Percentiles rank a stretch among this genome's conserved stretches.
Conservation (phyloP, 2,797 vertebrate species). For the Pterois miles region DNA sequence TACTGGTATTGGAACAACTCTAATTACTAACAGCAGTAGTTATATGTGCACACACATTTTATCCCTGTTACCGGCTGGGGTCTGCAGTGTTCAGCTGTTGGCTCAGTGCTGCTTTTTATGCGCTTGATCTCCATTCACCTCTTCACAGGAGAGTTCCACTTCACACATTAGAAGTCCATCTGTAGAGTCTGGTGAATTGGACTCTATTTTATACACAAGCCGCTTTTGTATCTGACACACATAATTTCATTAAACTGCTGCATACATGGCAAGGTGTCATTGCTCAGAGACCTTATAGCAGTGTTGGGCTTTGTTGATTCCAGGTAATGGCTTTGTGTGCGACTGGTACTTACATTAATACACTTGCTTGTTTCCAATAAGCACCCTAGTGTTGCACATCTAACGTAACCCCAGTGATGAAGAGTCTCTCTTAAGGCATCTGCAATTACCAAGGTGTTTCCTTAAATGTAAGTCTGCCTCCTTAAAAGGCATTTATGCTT, state of each 20-base stretch:
- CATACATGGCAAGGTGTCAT: neutral
- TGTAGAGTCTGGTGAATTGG: neutral
- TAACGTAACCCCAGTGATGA: neutral
- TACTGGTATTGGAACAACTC: too few relatives aligned
- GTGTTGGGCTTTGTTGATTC: neutral
- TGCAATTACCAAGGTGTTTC: slow-evolving; percentile 3
- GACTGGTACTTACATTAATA: neutral
- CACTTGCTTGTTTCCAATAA: neutral
- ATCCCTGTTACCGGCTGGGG: neutral
- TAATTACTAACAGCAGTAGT: too few relatives aligned
- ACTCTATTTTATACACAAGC: neutral
- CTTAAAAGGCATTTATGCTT: slow-evolving; percentile 14
- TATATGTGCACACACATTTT: neutral
- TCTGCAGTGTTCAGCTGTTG: neutral
- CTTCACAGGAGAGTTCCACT: neutral
- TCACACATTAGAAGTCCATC: neutral
- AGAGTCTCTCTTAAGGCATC: neutral
- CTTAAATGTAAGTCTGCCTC: neutral
- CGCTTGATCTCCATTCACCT: neutral
- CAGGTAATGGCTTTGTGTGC: neutral
- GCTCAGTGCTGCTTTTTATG: neutral
- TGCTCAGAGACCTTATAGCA: neutral
- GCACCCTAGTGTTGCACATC: neutral
- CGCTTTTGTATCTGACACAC: neutral
- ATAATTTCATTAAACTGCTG: neutral